These are phyloP conservation scores for Hydrolagus colliei DNA, from an alignment of 2,797 vertebrate genomes.

Conservation along the genomic window DNA sequence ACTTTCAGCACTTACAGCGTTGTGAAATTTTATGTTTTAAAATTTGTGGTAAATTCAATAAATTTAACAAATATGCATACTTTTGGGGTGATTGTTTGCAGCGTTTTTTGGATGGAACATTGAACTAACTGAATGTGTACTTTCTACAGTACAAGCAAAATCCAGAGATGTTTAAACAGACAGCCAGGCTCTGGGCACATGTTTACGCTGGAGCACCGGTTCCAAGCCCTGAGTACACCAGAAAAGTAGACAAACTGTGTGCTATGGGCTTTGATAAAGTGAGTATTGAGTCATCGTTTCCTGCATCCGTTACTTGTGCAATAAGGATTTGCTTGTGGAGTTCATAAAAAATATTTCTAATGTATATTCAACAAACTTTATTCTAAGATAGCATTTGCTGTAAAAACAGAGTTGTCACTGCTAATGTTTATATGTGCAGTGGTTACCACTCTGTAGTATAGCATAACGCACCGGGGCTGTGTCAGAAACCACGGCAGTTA, in stretches of 20 bases:
- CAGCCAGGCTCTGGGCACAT: conserved; percentile 91
- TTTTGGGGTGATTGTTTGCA: neutral
- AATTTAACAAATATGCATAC: too few species aligned
- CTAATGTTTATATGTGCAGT: too few species aligned
- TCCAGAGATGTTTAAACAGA: conserved; percentile 98
- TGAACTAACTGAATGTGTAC: conserved; percentile 29
- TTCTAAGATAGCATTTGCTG: neutral
- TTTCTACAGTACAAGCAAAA: conserved; percentile 87
- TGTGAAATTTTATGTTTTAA: too few species aligned
- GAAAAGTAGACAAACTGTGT: conserved; percentile 99
- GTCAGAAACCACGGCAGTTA: too few species aligned
- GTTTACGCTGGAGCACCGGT: conserved; percentile 89
- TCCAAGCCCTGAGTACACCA: conserved; percentile 92
- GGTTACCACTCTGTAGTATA: too few species aligned
- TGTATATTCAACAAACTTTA: neutral
- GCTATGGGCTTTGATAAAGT: conserved; percentile 99
- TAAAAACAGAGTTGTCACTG: neutral
- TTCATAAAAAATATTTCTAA: neutral
- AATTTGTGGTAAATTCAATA: too few species aligned
- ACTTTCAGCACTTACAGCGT: too few species aligned
- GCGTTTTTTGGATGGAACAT: too few species aligned
- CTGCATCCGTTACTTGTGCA: neutral
- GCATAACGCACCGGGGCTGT: too few species aligned
- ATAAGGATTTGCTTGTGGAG: neutral
- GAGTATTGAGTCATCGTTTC: conserved; percentile 50